Base-by-base conservation (phyloP, 2,888 invertebrate species). In the Drosophila melanosoma region DNA sequence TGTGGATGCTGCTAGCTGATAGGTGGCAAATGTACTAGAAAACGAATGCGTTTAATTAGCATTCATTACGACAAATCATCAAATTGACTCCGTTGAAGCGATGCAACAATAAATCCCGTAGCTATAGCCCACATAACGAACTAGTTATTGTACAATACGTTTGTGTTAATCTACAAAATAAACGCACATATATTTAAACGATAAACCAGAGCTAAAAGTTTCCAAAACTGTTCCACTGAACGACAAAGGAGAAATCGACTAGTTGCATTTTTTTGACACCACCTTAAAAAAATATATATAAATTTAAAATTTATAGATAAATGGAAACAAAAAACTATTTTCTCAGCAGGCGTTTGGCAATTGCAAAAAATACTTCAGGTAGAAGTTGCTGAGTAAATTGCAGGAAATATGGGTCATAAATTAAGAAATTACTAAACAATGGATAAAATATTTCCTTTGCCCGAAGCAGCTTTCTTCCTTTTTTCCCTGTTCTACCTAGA, bases 51-150 rank as follows among this genome's bases (percentile, higher is more conserved):
- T 79, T 80, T 90, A 91, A 91, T 91, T 91, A 91, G 89, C 90
- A 86, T 91, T 90, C 86, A 91, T 91, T 91, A 91, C 83, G 81
- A 91, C 76, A 87, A 81, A 87, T 88, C 78, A 90, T 88, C 89
- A 87, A 89, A 88, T 89, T 90, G 79, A 76, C 76, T 61, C 58
- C 33, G 58, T 67, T 54, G 56, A 64, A 54, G 79, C 83, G 73
- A 59, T 87, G 84, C 83, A 86, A 86, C 81, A 86, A 82, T 83
- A 83, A 86, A 74, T 66, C 65, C 54, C 52, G 40, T 54, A 1
- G 29, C 17, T 5, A 29, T 33, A 56, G 53, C 57, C 23, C 38
- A 69, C 53, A 67, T 63, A 66, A 63, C 83, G 76, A 74, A 89
- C 83, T 83, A 76, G 82, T 69, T 74, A 69, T 69, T 80, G 69